These are phyloP conservation scores for Gasterosteus aculeatus DNA, from an alignment of 2,113 vertebrate species.

Conservation along the genomic window DNA sequence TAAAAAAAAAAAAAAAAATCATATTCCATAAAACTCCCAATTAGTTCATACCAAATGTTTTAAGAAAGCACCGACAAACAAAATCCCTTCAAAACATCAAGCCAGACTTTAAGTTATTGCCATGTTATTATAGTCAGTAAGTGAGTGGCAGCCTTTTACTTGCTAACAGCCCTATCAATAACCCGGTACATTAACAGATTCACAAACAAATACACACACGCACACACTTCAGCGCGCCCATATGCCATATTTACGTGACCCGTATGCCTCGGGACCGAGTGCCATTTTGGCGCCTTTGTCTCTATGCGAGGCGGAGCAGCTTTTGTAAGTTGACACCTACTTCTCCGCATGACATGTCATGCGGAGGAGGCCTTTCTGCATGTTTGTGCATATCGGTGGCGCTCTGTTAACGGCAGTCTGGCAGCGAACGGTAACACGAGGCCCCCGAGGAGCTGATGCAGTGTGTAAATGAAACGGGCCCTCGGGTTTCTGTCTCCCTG, in stretches of 20 bases:
- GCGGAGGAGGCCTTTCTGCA: slow-evolving; percentile 72
- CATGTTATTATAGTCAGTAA: background rate
- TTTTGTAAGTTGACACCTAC: slow-evolving; percentile 76
- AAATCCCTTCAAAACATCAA: background rate
- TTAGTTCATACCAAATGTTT: background rate
- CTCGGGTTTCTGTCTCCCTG: slow-evolving; percentile 21
- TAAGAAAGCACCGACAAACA: background rate
- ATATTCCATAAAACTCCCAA: background rate
- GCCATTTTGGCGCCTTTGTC: slow-evolving; percentile 83
- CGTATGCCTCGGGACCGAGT: slow-evolving; percentile 54
- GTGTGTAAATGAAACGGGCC: slow-evolving; percentile 77
- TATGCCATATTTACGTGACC: slow-evolving; percentile 69
- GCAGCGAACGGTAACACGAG: slow-evolving; percentile 85
- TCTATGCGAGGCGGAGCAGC: slow-evolving; percentile 78
- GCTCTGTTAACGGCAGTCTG: slow-evolving; percentile 86
- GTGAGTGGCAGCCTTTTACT: slow-evolving; percentile 16
- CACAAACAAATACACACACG: slow-evolving; percentile 53
- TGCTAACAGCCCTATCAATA: slow-evolving; percentile 61
- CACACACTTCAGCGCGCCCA: slow-evolving; percentile 43
- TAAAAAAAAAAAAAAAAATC: background rate
- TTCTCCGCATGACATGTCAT: slow-evolving; percentile 75
- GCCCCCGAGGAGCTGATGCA: slow-evolving; percentile 74
- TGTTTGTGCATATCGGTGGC: slow-evolving; percentile 81
- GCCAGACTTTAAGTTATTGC: background rate
- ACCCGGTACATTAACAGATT: slow-evolving; percentile 70